Evolutionary conservation across 2,888 invertebrate genomes (phyloP), one percentile per base, ranked within the genome.

Genomic region (Tetramorium bicarinatum): DNA sequence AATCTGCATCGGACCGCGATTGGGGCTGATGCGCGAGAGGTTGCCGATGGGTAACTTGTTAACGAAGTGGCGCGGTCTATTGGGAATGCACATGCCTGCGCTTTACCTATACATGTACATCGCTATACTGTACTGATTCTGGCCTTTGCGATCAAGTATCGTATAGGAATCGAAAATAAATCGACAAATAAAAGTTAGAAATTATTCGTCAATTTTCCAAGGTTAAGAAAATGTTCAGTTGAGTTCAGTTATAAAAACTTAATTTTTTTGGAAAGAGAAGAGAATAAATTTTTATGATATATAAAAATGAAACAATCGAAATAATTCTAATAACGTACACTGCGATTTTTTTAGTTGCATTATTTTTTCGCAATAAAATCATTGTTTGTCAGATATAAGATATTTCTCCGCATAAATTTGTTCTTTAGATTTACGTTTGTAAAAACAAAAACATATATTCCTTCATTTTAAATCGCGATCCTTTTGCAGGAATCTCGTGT

Each of bases 1-100:
- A 79, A 67, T 71, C 44, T 79, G 64, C 21, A 59, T 76, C 76
- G 21, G 21, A 62, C 34, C 66, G 54, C 76, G 41, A 66, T 41
- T 41, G 4, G 44, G 69, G 15, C 29, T 34, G 29, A 34, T 44
- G 21, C 77, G 69, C 77, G 69, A 44, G 29, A 69, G 44, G 9
- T n/a, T 49, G 44, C 13, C 54, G 52, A 56, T 54, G 67, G 69
- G 29, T 56, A 77, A 77, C 69, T 67, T 59, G 72, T 59, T 71
- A 47, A 79, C 47, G 47, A 79, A 79, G 59, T 59, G 47, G 59
- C 13, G 61, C 71, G 59, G 71, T 71, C 59, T 18, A 79, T 34
- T 21, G 59, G 59, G 66, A 44, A 61, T 59, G 34, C 79, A 9
- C 61, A 15, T 62, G 21, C 38, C 29, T 44, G 34, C 54, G 25